These are phyloP conservation scores for Orestias chungarensis DNA, from an alignment of 2,797 vertebrate genomes.

Conservation along the genomic window DNA sequence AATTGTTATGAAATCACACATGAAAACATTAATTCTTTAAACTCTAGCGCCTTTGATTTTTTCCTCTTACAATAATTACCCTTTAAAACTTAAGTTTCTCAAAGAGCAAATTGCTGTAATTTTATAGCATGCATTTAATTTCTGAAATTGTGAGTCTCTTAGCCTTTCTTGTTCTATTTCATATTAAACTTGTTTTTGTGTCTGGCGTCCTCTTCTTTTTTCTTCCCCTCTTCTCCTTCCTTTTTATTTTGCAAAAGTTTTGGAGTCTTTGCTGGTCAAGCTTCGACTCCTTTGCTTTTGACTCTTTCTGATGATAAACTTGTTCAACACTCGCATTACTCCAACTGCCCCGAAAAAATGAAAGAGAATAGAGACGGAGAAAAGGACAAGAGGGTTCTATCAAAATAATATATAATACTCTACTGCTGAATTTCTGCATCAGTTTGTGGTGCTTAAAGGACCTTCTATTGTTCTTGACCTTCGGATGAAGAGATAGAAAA, in stretches of 20 bases:
- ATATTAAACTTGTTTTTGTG: constrained; percentile 74
- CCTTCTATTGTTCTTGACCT: constrained; percentile 52
- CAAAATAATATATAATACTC: constrained; percentile 81
- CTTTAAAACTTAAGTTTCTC: constrained; percentile 82
- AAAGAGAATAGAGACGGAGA: constrained; percentile 77
- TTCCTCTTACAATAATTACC: constrained; percentile 76
- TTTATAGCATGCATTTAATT: constrained; percentile 85
- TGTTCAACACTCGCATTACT: constrained; percentile 49
- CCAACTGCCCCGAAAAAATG: constrained; percentile 57
- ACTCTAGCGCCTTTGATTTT: constrained; percentile 74
- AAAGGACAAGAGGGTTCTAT: constrained; percentile 82
- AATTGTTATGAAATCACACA: constrained; percentile 70
- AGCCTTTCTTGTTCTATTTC: constrained; percentile 78
- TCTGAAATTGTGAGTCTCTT: constrained; percentile 81
- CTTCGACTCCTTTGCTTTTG: constrained; percentile 54
- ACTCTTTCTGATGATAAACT: constrained; percentile 51
- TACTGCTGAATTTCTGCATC: constrained; percentile 54
- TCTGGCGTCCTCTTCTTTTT: constrained; percentile 80
- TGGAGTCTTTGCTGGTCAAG: constrained; percentile 61
- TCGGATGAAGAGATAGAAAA: constrained; percentile 54
- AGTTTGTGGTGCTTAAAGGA: constrained; percentile 40
- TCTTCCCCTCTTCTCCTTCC: constrained; percentile 75
- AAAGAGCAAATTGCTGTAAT: constrained; percentile 84
- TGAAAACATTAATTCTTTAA: constrained; percentile 79
- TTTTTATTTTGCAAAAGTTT: constrained; percentile 65